phyloP scores from a whole-genome alignment of 2,888 invertebrate species.

The Andrena fulva region DNA sequence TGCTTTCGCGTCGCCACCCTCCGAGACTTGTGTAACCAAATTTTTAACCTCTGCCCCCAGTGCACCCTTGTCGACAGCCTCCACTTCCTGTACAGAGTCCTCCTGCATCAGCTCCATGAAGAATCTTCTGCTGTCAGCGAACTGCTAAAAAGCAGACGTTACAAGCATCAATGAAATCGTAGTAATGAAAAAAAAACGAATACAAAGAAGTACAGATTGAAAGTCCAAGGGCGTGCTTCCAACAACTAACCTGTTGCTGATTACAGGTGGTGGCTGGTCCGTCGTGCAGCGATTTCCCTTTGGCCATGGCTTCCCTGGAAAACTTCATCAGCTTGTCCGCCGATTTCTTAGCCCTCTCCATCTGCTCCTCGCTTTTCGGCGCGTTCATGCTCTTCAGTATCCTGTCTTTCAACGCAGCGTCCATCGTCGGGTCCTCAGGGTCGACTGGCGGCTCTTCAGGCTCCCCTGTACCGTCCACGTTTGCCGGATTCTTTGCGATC shows the following conservation, averaged over 20 bases:
- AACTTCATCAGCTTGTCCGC: conserved; percentile 61
- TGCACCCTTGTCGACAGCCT: neutral
- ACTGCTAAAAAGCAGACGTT: conserved; percentile 15
- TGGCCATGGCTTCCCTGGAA: conserved; percentile 61
- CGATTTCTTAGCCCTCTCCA: conserved; percentile 54
- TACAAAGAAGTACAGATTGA: neutral
- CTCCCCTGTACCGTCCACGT: neutral
- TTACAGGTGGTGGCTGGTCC: neutral
- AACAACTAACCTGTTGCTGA: conserved; percentile 29
- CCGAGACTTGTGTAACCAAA: neutral
- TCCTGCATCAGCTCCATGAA: conserved; percentile 39
- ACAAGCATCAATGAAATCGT: neutral
- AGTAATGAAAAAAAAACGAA: neutral
- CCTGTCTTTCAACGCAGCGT: conserved; percentile 49
- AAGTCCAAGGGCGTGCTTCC: neutral
- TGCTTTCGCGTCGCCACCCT: neutral
- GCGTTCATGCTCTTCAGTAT: conserved; percentile 60
- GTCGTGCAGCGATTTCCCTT: conserved; percentile 48
- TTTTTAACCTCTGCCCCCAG: neutral
- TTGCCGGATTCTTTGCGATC: conserved; percentile 30
- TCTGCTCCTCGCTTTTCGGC: conserved; percentile 59
- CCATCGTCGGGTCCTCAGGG: conserved; percentile 35
- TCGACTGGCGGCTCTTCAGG: conserved; percentile 7
- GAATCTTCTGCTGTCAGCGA: conserved; percentile 31
- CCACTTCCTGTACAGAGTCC: neutral